These are phyloP conservation scores for Theocolax elegans DNA, from an alignment of 1,140 invertebrate genomes.

Conservation along the genomic window DNA sequence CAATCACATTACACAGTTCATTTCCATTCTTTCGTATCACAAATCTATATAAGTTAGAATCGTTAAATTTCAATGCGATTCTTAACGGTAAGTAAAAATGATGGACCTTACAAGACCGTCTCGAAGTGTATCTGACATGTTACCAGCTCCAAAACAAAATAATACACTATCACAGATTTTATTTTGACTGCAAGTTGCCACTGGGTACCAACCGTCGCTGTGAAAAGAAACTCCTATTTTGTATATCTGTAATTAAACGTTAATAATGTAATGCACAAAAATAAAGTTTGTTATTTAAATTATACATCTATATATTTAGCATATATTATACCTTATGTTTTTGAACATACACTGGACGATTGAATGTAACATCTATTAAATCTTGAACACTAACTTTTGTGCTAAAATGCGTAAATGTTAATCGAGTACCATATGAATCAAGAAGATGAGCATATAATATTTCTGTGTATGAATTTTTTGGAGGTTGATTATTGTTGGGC, in stretches of 20 bases:
- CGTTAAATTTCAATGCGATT: constrained; percentile 16
- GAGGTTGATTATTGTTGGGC: constrained; percentile 25
- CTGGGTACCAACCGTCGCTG: constrained; percentile 82
- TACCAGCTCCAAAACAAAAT: constrained; percentile 79
- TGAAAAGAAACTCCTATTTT: constrained; percentile 86
- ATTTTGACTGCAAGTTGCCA: constrained; percentile 74
- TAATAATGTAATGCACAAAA: neutral
- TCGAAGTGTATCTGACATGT: constrained; percentile 73
- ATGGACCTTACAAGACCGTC: constrained; percentile 82
- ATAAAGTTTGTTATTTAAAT: neutral
- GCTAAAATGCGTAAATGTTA: constrained; percentile 84
- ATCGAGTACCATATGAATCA: constrained; percentile 78
- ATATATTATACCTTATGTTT: constrained; percentile 71
- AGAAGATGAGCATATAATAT: constrained; percentile 82
- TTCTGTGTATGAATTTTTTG: constrained; percentile 72
- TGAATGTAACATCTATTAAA: constrained; percentile 81
- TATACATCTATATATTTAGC: neutral
- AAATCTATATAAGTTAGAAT: constrained; percentile 30
- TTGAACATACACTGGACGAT: constrained; percentile 79
- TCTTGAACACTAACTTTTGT: constrained; percentile 73
- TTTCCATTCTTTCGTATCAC: constrained; percentile 35
- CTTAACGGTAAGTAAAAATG: constrained; percentile 70
- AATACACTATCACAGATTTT: constrained; percentile 74
- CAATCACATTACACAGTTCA: no score
- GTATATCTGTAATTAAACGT: constrained; percentile 75